Evolutionary conservation across 2,888 invertebrate genomes (phyloP).

Genomic region (Drosophila nigricruria): DNA sequence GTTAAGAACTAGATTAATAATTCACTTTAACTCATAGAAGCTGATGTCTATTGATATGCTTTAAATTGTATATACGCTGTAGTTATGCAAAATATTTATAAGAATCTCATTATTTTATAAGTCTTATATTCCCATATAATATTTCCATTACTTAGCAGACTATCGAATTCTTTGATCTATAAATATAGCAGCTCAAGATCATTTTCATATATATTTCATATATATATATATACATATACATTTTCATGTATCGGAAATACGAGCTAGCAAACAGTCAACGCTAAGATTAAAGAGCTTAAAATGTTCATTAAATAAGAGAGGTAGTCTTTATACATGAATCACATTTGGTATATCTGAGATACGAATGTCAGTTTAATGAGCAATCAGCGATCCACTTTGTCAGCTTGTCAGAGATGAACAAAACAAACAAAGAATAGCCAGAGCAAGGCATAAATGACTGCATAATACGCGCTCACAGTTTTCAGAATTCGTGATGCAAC

Average conservation of each 20-base stretch:
- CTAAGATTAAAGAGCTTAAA: conserved; percentile 6
- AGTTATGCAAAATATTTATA: background rate
- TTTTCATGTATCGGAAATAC: background rate
- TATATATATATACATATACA: background rate
- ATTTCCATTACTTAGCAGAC: background rate
- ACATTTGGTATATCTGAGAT: conserved; percentile 20
- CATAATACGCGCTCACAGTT: background rate
- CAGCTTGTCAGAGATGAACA: conserved; percentile 40
- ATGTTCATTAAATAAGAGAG: conserved; percentile 2
- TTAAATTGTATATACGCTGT: background rate
- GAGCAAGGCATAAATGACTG: background rate
- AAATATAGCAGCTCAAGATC: background rate
- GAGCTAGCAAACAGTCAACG: background rate
- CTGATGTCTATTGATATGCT: background rate
- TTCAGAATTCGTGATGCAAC: no score
- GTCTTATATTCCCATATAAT: background rate
- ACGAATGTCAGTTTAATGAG: conserved; percentile 41
- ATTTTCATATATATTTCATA: background rate
- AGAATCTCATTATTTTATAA: background rate
- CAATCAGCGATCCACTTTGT: conserved; percentile 44
- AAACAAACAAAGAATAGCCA: background rate
- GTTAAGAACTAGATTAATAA: background rate
- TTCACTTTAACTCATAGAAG: no score
- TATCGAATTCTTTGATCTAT: background rate
- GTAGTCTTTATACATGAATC: conserved; percentile 16